Conservation (phyloP, 2,113 vertebrate species). For the Eolophus roseicapilla region DNA sequence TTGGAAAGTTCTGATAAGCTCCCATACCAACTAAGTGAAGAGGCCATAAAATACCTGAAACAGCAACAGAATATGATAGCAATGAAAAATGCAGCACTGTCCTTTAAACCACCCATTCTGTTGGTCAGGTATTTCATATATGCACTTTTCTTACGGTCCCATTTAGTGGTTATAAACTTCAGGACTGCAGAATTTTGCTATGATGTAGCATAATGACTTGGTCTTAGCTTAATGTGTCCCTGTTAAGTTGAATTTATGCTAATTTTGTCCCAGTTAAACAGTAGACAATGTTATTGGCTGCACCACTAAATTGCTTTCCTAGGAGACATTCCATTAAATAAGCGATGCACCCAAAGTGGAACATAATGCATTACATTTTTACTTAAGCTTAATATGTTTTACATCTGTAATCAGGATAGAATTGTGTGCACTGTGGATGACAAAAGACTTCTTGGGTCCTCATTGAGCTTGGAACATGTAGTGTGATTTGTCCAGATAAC, state of each 20-base stretch:
- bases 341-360: background rate
- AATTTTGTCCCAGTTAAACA: slow-evolving; percentile 59
- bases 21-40: background rate
- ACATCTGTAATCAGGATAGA: background rate
- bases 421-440: background rate
- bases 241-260: slow-evolving; percentile 58
- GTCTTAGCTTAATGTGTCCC: slow-evolving; percentile 10
- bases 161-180: background rate
- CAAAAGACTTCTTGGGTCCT: background rate
- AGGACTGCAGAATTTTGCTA: background rate
- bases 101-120: background rate
- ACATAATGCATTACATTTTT: slow-evolving; percentile 37
- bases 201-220: slow-evolving; percentile 12
- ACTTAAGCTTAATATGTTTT: slow-evolving; percentile 15
- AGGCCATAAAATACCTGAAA: background rate
- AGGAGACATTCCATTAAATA: slow-evolving; percentile 44
- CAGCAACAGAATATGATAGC: background rate
- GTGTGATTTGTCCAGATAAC: background rate
- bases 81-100: background rate
- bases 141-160: background rate
- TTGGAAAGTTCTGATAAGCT: background rate
- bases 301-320: slow-evolving; percentile 43
- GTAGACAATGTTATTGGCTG: slow-evolving; percentile 25
- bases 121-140: background rate
- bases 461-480: background rate